These are phyloP conservation scores for Trichacis sp. DNA, from an alignment of 2,888 invertebrate genomes.

Conservation along the genomic window DNA sequence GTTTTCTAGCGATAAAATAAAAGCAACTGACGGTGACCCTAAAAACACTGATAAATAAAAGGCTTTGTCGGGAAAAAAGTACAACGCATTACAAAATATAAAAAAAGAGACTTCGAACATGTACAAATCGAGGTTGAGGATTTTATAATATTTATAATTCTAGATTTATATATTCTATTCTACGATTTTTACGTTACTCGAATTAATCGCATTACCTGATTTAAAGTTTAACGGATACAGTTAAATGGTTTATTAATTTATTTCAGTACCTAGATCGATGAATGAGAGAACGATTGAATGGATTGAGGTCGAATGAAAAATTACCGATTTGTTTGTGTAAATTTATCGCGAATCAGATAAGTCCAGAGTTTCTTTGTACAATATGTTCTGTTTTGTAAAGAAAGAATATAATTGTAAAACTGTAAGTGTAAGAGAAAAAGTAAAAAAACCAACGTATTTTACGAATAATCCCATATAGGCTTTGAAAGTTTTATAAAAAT, in stretches of 20 bases:
- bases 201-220: constrained; percentile 4
- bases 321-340: constrained; percentile 17
- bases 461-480: neutral
- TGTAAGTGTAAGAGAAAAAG: too few species aligned
- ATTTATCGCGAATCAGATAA: constrained; percentile 21
- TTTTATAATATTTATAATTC: neutral
- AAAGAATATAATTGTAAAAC: too few species aligned
- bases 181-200: neutral
- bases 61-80: constrained; percentile 2
- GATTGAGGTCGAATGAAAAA: neutral
- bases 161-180: neutral
- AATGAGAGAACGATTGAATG: neutral
- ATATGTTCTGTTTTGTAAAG: too few species aligned
- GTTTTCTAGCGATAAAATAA: neutral
- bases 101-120: neutral
- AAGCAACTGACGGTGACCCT: neutral
- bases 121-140: neutral
- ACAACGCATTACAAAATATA: neutral
- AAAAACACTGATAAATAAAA: neutral
- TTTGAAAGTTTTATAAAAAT: neutral
- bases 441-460: neutral
- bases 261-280: neutral
- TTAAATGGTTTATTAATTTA: neutral
- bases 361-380: constrained; percentile 4
- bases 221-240: neutral